Conservation (phyloP, 2,113 vertebrate species). For the Antechinus stuartii region DNA sequence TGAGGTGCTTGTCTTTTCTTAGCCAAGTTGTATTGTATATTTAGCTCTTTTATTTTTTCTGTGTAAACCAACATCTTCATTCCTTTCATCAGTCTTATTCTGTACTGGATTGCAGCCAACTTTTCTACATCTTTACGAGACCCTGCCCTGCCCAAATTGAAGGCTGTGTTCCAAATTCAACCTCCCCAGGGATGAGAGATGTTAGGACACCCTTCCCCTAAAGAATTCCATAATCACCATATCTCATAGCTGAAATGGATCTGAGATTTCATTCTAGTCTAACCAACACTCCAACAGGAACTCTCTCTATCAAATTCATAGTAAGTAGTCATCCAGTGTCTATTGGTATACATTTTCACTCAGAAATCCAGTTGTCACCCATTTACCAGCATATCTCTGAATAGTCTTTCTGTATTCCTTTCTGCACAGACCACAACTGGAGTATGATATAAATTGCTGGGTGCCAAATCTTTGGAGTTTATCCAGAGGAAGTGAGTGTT, state of each 20-base stretch:
- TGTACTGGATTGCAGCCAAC: neutral
- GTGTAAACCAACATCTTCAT: constrained; percentile 1
- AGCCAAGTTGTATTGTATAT: neutral
- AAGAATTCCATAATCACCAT: neutral
- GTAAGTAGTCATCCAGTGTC: neutral
- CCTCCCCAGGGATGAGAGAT: neutral
- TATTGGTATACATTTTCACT: neutral
- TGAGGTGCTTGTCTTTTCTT: neutral
- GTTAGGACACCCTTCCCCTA: neutral
- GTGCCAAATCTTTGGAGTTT: neutral
- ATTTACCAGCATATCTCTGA: neutral
- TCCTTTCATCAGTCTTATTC: constrained; percentile 4
- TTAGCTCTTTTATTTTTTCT: constrained; percentile 15
- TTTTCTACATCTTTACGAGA: neutral
- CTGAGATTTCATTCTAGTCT: neutral
- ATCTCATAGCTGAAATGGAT: neutral
- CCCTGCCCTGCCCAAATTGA: neutral
- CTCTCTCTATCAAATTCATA: neutral
- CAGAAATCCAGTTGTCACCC: neutral
- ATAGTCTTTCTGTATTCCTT: neutral
- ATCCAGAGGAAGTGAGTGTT: neutral
- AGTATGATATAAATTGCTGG: neutral
- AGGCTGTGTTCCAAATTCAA: constrained; percentile 14
- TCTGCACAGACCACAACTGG: neutral
- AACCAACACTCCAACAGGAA: neutral